A percentile compares a stretch with the other conserved stretches of the same genome.
These are phyloP conservation scores for Axea sp. DNA, from an alignment of 2,888 invertebrate species.

Conservation along the genomic window DNA sequence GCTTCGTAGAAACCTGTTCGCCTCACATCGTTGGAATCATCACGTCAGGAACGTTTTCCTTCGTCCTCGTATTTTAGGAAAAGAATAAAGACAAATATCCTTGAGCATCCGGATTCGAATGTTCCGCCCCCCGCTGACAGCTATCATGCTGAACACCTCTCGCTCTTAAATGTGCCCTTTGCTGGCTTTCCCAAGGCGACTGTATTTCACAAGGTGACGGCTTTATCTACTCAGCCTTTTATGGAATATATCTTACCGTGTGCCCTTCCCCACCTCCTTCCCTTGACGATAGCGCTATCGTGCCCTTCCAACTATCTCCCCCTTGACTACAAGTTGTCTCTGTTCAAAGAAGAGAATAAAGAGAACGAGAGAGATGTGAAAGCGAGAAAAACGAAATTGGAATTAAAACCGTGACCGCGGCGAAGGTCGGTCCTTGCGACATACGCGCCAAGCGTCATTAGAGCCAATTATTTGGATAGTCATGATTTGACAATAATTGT, in stretches of 20 bases:
- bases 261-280: constrained; percentile 26
- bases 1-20: constrained; percentile 63
- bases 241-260: constrained; percentile 58
- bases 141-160: constrained; percentile 63
- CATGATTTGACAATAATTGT: constrained; percentile 49
- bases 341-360: constrained; percentile 60
- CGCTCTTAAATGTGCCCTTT: constrained; percentile 61
- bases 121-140: constrained; percentile 61
- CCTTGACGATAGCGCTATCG: constrained; percentile 55
- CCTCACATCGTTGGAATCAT: constrained; percentile 50
- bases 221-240: constrained; percentile 62
- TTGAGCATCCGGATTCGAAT: constrained; percentile 45
- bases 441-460: not conserved
- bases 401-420: constrained; percentile 24
- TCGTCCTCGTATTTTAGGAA: constrained; percentile 51
- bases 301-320: constrained; percentile 64
- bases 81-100: constrained; percentile 50
- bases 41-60: constrained; percentile 50
- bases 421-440: constrained; percentile 17
- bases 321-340: constrained; percentile 78
- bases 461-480: constrained; percentile 16
- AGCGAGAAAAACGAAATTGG: constrained; percentile 43
- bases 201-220: constrained; percentile 62
- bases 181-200: constrained; percentile 60
- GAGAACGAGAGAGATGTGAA: constrained; percentile 55